phyloP scores from a whole-genome alignment of 2,113 vertebrate genomes.

The Aptenodytes patagonicus region DNA sequence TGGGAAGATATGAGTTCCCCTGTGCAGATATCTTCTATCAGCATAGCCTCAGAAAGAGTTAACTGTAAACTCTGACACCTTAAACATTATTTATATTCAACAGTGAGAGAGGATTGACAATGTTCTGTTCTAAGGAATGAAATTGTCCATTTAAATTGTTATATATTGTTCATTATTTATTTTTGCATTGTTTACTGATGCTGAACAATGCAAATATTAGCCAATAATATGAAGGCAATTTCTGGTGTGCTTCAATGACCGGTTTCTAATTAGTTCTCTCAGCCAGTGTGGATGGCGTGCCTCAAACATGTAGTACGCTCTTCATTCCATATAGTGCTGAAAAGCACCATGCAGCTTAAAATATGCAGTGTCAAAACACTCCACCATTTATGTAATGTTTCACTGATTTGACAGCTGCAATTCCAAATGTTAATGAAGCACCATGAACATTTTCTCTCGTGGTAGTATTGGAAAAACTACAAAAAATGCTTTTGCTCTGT shows the following conservation, averaged over 20 bases:
- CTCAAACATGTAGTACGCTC: background rate
- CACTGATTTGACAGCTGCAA: conserved; percentile 3
- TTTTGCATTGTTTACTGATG: background rate
- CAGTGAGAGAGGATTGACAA: background rate
- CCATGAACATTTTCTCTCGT: background rate
- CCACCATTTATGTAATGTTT: conserved; percentile 25
- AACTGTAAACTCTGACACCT: background rate
- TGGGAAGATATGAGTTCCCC: background rate
- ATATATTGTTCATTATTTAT: background rate
- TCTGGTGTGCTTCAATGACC: background rate
- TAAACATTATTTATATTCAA: background rate
- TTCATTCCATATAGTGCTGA: background rate
- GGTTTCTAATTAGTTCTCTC: background rate
- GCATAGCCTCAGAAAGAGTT: background rate
- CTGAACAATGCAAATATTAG: background rate
- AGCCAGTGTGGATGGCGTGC: background rate
- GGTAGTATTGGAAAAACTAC: background rate
- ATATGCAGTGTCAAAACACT: conserved; percentile 18
- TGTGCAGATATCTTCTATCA: background rate
- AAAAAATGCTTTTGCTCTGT: background rate
- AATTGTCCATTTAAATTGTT: background rate
- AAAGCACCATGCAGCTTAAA: background rate
- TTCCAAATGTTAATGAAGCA: conserved; percentile 33
- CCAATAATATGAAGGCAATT: background rate
- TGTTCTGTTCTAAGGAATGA: background rate